A percentile compares a stretch with the other conserved stretches of the same genome.
phyloP scores from a whole-genome alignment of 1,140 invertebrate species.

The Drosophila hydei region DNA sequence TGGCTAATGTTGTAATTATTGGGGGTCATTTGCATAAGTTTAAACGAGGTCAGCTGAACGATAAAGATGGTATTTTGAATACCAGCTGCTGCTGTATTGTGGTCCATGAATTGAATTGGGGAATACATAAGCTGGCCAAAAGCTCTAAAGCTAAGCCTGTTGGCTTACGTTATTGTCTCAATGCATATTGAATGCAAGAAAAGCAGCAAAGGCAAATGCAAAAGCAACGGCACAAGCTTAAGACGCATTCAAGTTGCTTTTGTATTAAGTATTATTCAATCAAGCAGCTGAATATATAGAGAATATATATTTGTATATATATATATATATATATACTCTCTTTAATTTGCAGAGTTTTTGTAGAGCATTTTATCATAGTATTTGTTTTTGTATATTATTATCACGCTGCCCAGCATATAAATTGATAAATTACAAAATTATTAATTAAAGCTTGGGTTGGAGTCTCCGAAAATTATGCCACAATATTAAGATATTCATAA shows the following conservation, averaged over 20 bases:
- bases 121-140: neutral
- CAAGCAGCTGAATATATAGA: conserved; percentile 12
- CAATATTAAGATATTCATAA: conserved; percentile 82
- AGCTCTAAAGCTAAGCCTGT: conserved; percentile 1
- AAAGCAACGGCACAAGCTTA: neutral
- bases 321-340: conserved; percentile 14
- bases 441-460: conserved; percentile 66
- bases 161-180: neutral
- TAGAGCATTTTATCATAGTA: conserved; percentile 52
- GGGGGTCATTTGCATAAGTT: too few relatives aligned
- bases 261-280: conserved; percentile 57
- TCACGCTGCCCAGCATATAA: conserved; percentile 50
- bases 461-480: conserved; percentile 56
- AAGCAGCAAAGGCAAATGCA: too few relatives aligned
- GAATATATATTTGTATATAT: conserved; percentile 50
- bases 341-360: conserved; percentile 4
- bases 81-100: too few relatives aligned
- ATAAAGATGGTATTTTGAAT: too few relatives aligned
- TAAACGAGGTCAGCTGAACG: too few relatives aligned
- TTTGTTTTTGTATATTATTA: conserved; percentile 47
- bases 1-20: too few relatives aligned
- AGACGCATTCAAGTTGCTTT: conserved; percentile 8
- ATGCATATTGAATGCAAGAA: too few relatives aligned
- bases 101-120: conserved; percentile 19
- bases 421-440: conserved; percentile 79